These are phyloP conservation scores for Brachystomella parvula DNA, from an alignment of 1,140 invertebrate genomes.

Conservation along the genomic window DNA sequence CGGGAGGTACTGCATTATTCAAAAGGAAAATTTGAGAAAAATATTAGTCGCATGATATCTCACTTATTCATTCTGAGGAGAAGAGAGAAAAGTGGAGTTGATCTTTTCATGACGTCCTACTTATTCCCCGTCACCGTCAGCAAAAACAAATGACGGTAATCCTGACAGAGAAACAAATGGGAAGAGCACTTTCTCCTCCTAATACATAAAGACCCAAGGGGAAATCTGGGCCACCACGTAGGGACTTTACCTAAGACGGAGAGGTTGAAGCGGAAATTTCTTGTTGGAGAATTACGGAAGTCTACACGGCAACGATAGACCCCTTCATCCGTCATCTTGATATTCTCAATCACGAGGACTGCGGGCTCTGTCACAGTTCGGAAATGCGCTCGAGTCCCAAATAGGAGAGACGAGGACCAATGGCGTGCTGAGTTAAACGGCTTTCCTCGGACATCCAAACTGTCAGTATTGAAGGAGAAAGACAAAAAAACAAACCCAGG, in stretches of 20 bases:
- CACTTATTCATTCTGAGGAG: neutral
- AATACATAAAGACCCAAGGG: neutral
- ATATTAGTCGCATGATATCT: too few relatives aligned
- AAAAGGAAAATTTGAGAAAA: slow-evolving; percentile 7
- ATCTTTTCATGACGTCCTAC: neutral
- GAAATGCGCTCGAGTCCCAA: slow-evolving; percentile 66
- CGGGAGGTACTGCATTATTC: slow-evolving; percentile 58
- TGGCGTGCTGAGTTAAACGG: slow-evolving; percentile 61
- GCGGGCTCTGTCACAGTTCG: slow-evolving; percentile 47
- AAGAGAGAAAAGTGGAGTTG: neutral
- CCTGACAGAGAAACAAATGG: neutral
- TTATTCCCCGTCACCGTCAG: neutral
- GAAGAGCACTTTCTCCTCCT: neutral
- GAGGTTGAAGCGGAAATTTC: slow-evolving; percentile 72
- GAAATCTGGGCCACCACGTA: slow-evolving; percentile 4
- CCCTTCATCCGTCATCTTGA: slow-evolving; percentile 64
- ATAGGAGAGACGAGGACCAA: slow-evolving; percentile 70
- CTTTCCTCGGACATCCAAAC: slow-evolving; percentile 71
- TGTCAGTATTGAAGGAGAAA: slow-evolving; percentile 44
- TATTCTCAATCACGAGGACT: slow-evolving; percentile 61
- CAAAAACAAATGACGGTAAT: neutral
- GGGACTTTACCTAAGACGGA: slow-evolving; percentile 65
- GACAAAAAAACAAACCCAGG: slow-evolving; percentile 39
- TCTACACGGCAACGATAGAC: slow-evolving; percentile 63
- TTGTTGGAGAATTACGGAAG: slow-evolving; percentile 72